phyloP scores from a whole-genome alignment of 2,888 invertebrate species.

The Trichogramma evanescens region DNA sequence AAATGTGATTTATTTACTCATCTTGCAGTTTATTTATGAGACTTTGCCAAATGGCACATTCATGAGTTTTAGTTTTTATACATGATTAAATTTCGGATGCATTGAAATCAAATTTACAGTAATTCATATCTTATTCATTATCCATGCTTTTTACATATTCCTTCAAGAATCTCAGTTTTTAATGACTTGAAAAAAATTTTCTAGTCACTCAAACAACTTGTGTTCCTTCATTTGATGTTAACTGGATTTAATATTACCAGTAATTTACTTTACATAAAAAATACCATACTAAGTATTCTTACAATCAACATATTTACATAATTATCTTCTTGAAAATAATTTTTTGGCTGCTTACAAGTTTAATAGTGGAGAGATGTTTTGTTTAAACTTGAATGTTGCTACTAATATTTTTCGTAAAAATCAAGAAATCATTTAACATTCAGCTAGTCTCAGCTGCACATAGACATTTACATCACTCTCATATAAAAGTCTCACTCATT shows the following conservation, averaged over 20 bases:
- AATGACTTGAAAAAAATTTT: background rate
- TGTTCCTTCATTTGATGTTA: background rate
- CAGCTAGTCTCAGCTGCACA: too few relatives aligned
- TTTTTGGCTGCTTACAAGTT: too few relatives aligned
- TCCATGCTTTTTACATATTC: background rate
- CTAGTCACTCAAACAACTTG: background rate
- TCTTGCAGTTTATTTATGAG: slow-evolving; percentile 16
- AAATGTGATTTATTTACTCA: slow-evolving; percentile 23
- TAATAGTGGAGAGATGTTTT: too few relatives aligned
- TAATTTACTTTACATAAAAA: slow-evolving; percentile 2
- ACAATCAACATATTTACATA: too few relatives aligned
- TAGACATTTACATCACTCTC: too few relatives aligned
- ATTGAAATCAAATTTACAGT: background rate
- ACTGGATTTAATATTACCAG: background rate
- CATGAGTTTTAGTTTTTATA: background rate
- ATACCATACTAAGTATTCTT: too few relatives aligned
- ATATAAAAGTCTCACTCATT: too few relatives aligned
- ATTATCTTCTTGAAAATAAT: too few relatives aligned
- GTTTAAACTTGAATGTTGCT: too few relatives aligned
- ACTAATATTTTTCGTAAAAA: too few relatives aligned
- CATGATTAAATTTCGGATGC: slow-evolving; percentile 1
- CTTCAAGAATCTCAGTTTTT: background rate
- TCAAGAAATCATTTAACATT: too few relatives aligned
- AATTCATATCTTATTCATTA: background rate
- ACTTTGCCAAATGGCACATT: slow-evolving; percentile 19